Base-by-base conservation (phyloP, 1,140 invertebrate species). In the Halesus radiatus region DNA sequence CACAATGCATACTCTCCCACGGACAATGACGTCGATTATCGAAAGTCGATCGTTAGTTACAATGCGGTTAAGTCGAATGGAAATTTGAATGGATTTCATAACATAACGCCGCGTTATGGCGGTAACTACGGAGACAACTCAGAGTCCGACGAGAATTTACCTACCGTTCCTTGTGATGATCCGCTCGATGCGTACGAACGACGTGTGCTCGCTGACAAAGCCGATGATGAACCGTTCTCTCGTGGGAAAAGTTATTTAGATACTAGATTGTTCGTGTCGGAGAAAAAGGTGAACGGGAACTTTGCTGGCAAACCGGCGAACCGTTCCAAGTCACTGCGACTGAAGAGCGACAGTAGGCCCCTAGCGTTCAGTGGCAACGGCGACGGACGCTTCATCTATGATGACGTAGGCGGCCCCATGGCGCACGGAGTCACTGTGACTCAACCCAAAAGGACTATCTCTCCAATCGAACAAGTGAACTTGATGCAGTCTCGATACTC, bases 301-400 rank as follows among this genome's bases (percentile, higher is more conserved):
- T 20, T 20, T 3, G 62, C 76, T 13, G 29, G 68, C 52, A 76
- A 76, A 60, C 86, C 87, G 84, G 88, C 85, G 83, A 89, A 88
- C 86, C 88, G 88, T 80, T 90, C 89, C 75, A 90, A 90, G 86
- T 89, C 89, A 53, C 85, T 89, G 75, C 87, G 88, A 87, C 86
- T 89, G 64, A 89, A 89, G 85, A 89, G 88, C 84, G 88, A 90
- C 86, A 87, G 75, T 77, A 87, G 88, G 84, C 84, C 75, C 45
- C 56, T 87, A 45, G 86, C 88, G 26, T 84, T 89, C 52, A 50
- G 62, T 22, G 37, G 73, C 58, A 72, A 80, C 73, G 81, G 56
- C 50, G 78, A 82, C 37, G 75, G 53, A 50, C 77, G 60, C 45
- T 62, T 78, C 20, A 50, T 66, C 20, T 78, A 45, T 68, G 64